Evolutionary conservation across 2,797 vertebrate species (phyloP).

Genomic region (Peromyscus melanophrys): DNA sequence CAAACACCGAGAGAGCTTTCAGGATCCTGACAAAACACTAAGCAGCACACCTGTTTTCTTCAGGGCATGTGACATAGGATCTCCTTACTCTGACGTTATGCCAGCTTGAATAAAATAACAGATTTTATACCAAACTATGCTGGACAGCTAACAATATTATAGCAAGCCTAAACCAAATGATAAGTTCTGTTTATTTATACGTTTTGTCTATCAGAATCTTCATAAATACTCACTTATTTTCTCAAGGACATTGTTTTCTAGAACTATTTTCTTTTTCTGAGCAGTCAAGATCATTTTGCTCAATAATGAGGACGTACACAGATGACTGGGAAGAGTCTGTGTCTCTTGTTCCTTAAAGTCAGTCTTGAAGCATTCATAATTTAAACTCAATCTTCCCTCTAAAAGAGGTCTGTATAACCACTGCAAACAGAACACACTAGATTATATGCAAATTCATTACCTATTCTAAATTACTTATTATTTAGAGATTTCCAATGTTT

Average conservation of each 20-base stretch:
- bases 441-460: constrained; percentile 10
- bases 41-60: not conserved
- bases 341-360: constrained; percentile 88
- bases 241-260: constrained; percentile 88
- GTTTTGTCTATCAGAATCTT: constrained; percentile 36
- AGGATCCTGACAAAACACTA: not conserved
- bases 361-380: constrained; percentile 89
- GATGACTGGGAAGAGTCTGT: constrained; percentile 93
- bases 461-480: constrained; percentile 35
- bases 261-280: constrained; percentile 82
- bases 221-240: constrained; percentile 91
- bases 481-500: not conserved
- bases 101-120: not conserved
- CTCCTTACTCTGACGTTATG: not conserved
- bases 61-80: too few relatives aligned
- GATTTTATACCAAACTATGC: not conserved
- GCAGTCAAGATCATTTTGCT: constrained; percentile 90
- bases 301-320: constrained; percentile 93
- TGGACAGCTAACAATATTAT: not conserved
- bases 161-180: constrained; percentile 7
- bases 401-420: constrained; percentile 95
- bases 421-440: constrained; percentile 87
- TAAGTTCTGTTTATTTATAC: not conserved
- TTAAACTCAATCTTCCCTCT: constrained; percentile 92
- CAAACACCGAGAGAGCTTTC: not conserved